phyloP scores from a whole-genome alignment of 1,140 invertebrate species.

The Drosophila dunni region DNA sequence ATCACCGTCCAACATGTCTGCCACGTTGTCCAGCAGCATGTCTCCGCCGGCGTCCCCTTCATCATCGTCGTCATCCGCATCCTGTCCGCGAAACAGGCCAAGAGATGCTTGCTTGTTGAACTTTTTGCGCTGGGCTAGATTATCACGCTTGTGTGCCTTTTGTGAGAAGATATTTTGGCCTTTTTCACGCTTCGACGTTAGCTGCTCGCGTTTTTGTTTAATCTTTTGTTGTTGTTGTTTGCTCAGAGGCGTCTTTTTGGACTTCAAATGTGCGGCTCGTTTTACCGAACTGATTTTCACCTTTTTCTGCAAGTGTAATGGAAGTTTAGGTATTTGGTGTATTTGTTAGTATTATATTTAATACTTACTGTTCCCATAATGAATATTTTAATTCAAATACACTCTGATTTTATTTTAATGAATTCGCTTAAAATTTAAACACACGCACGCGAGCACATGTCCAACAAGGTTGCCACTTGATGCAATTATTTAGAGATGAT shows the following conservation, averaged over 20 bases:
- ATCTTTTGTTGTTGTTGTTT: constrained; percentile 81
- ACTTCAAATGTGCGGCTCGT: constrained; percentile 77
- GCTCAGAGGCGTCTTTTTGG: constrained; percentile 73
- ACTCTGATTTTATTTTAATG: constrained; percentile 1
- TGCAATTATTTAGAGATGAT: constrained; percentile 2
- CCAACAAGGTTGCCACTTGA: constrained; percentile 11
- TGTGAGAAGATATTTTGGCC: constrained; percentile 76
- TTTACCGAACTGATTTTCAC: constrained; percentile 83
- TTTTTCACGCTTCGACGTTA: constrained; percentile 63
- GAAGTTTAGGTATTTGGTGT: background rate
- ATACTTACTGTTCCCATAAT: constrained; percentile 66
- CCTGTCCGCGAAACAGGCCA: constrained; percentile 32
- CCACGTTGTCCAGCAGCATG: constrained; percentile 69
- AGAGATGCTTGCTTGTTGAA: constrained; percentile 66
- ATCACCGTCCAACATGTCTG: constrained; percentile 81
- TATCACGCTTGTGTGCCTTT: constrained; percentile 73
- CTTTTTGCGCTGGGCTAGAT: constrained; percentile 70
- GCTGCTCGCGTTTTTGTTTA: constrained; percentile 69
- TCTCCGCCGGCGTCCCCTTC: constrained; percentile 56
- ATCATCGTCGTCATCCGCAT: constrained; percentile 52
- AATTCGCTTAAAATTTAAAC: constrained; percentile 17
- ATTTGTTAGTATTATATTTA: background rate
- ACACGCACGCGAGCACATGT: constrained; percentile 61
- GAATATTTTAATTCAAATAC: constrained; percentile 11
- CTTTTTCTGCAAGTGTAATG: constrained; percentile 68